phyloP scores from a whole-genome alignment of 1,140 invertebrate genomes.

The Conus betulinus region DNA sequence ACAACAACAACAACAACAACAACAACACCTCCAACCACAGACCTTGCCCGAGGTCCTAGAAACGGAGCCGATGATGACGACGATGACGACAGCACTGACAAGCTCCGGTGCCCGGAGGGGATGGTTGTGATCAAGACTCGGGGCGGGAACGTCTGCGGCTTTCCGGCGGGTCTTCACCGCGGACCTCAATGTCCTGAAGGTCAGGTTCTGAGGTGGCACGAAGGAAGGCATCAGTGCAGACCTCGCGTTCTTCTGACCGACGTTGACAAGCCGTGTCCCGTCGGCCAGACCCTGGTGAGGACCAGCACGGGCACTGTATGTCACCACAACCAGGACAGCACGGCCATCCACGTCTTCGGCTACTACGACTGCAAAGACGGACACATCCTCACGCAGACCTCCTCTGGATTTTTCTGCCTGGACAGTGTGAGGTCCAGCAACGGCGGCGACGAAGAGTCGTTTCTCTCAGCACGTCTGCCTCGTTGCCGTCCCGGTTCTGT shows the following conservation, averaged over 20 bases:
- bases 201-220: not conserved
- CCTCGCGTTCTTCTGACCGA: not conserved
- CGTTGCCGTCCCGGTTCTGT: not conserved
- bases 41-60: not conserved
- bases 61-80: not conserved
- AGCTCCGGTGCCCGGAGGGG: not conserved
- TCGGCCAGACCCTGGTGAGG: not conserved
- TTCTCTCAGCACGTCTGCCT: not conserved
- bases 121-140: not conserved
- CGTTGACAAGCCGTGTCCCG: not conserved
- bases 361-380: not conserved
- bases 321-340: not conserved
- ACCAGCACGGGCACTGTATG: not conserved
- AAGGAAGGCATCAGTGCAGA: not conserved
- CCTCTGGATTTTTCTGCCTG: constrained; percentile 30
- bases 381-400: constrained; percentile 29
- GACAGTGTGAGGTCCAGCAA: not conserved
- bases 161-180: not conserved
- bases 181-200: not conserved
- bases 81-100: not conserved
- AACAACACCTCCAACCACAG: not conserved
- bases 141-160: not conserved
- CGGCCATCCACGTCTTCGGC: not conserved
- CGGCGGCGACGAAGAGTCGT: not conserved
- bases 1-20: not conserved